Percentiles rank a stretch among this genome's conserved stretches.
Evolutionary conservation across 2,797 vertebrate species (phyloP).

Genomic region (Lutra lutra): DNA sequence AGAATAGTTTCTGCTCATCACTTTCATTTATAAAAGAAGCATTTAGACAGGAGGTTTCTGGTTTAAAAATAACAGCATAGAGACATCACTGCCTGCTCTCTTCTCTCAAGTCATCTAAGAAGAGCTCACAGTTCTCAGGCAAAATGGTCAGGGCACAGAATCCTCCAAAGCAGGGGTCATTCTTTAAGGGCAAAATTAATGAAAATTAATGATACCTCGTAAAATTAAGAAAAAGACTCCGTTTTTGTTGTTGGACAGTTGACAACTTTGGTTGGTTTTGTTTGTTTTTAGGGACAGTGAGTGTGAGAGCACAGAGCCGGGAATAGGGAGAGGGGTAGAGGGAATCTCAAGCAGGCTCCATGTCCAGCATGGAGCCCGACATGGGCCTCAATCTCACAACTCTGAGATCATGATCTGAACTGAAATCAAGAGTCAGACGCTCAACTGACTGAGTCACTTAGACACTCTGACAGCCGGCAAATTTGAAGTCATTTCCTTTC

Average conservation of each 20-base stretch:
- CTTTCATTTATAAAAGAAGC: not conserved
- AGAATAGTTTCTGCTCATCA: not conserved
- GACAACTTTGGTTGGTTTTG: not conserved
- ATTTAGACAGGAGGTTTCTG: not conserved
- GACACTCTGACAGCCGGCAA: not conserved
- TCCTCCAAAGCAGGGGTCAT: not conserved
- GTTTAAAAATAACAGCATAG: not conserved
- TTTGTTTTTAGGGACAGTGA: not conserved
- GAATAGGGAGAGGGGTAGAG: not conserved
- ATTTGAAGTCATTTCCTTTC: not conserved
- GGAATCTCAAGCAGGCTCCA: not conserved
- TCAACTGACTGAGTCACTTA: not conserved
- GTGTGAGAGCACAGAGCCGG: not conserved
- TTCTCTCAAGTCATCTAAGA: not conserved
- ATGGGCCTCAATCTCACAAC: not conserved
- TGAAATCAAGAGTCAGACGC: not conserved
- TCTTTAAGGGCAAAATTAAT: not conserved
- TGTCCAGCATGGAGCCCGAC: not conserved
- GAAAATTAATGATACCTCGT: not conserved
- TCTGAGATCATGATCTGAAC: not conserved
- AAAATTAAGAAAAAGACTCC: not conserved
- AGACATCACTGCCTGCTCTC: not conserved
- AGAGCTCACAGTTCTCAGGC: not conserved
- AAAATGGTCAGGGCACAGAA: not conserved
- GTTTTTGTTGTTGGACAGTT: not conserved